phyloP scores from a whole-genome alignment of 2,888 invertebrate genomes.

The Mythimna loreyi region DNA sequence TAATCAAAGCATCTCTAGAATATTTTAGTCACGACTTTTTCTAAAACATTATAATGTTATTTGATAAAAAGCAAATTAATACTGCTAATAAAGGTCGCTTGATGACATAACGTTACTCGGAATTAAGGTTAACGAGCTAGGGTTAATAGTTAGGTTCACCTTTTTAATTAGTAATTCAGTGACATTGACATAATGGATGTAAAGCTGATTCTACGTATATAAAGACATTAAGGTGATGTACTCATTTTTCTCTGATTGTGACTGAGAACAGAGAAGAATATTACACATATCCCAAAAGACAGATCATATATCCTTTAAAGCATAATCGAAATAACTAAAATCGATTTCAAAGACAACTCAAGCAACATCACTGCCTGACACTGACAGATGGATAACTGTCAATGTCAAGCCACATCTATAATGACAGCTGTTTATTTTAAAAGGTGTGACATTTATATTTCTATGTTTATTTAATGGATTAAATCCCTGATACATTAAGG shows the following conservation, averaged over 20 bases:
- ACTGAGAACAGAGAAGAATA: neutral
- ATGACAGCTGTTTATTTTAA: neutral
- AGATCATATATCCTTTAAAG: too few species aligned
- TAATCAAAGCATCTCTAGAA: too few species aligned
- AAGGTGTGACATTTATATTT: neutral
- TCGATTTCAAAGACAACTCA: neutral
- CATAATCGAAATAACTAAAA: neutral
- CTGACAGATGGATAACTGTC: neutral
- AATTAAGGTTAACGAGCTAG: constrained; percentile 8
- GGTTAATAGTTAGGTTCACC: constrained; percentile 4
- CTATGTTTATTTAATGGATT: neutral
- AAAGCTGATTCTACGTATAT: neutral
- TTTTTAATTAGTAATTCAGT: constrained; percentile 4
- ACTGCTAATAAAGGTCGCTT: neutral
- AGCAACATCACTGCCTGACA: neutral
- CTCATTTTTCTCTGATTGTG: neutral
- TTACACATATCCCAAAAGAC: too few species aligned
- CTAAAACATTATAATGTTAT: neutral
- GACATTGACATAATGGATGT: neutral
- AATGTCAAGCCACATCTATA: neutral
- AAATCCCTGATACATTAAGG: neutral
- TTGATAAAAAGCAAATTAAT: neutral
- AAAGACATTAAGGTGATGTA: neutral
- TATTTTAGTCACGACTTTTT: neutral
- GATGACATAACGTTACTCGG: neutral